Evolutionary conservation across 2,113 vertebrate genomes (phyloP), one percentile per base, ranked within the genome.

Genomic region (Panurus biarmicus): DNA sequence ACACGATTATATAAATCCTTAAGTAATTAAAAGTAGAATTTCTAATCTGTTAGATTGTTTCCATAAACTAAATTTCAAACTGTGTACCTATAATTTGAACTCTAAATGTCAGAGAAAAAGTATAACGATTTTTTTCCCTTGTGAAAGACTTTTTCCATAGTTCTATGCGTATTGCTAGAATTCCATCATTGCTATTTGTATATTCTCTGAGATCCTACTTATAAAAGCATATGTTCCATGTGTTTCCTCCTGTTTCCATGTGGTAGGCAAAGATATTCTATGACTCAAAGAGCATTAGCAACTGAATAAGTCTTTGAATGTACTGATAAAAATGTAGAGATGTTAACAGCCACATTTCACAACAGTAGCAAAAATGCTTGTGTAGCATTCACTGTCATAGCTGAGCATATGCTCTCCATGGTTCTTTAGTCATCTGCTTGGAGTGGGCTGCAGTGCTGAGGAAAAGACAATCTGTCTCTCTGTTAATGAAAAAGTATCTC

Each of bases 401-500:
- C 84, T 4, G 11, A 96, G 81, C 92, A 92, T 95, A 96, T 89
- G 84, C 56, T 96, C 85, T 79, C 35, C 54, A 22, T 73, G 84
- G 62, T 77, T 93, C 83, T 95, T 95, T 87, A 92, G 50, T 94
- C 92, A 86, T 88, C 95, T 94, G 66, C 33, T 73, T 81, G 89
- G 92, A 94, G 87, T 90, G 87, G 92, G 90, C 77, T 96, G 94
- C 26, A 92, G 77, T 58, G 66, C 74, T 69, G 85, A 56, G 51
- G 72, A 72, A 97, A 97, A 97, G 90, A 88, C 89, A 95, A 90
- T 95, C 77, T 97, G 78, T 94, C 56, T 91, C 71, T 91, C 45
- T 95, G 53, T 77, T 91, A 89, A 94, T 96, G 88, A 82, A 93
- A 79, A 92, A 85, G 67, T 84, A 87, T 75, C 58, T 93, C 73